Base-by-base conservation (phyloP, 1,140 invertebrate genomes). In the Ips nitidus region DNA sequence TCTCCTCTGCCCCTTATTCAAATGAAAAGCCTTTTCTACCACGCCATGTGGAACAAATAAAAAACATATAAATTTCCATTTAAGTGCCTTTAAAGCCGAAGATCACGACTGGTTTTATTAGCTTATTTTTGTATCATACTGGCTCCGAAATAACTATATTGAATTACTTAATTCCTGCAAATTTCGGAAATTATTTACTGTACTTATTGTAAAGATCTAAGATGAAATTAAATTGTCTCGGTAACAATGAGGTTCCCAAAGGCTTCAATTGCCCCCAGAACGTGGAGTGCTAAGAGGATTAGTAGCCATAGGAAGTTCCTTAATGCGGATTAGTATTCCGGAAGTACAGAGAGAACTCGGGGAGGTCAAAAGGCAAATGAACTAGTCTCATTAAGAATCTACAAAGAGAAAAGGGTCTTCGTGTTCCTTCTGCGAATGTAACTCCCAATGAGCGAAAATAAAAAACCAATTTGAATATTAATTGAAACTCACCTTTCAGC, bases 1-100 rank as follows among this genome's bases (percentile, higher is more conserved):
- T 61, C 41, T 61, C 56, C 56, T 58, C 22, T 8, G 41, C 7
- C 59, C 42, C n/a, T 61, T 61, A 61, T 61, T 61, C 59, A 61
- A 61, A 61, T 61, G 59, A 61, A 59, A 59, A 61, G 47, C 41
- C 8, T 4, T 52, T 41, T 8, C n/a, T 37, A 52, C 36, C 38
- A 52, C 36, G 45, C 61, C 50, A 63, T 63, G 61, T 63, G 61
- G 50, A 63, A 63, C 45, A 52, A 63, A 63, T 63, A 63, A 63
- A 63, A 63, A 63, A 63, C 61, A 52, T 50, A 63, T 63, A 63
- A 63, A 63, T 63, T 52, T 50, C 7, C 41, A 4, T 52, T 52
- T 63, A 63, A 63, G 36, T n/a, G 61, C 47, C 61, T 63, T 52
- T 52, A 52, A 63, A 63, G 45, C 61, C 4, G 41, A 63, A 63